These are phyloP conservation scores for Apolygus lucorum DNA, from an alignment of 1,140 invertebrate species.

Conservation along the genomic window DNA sequence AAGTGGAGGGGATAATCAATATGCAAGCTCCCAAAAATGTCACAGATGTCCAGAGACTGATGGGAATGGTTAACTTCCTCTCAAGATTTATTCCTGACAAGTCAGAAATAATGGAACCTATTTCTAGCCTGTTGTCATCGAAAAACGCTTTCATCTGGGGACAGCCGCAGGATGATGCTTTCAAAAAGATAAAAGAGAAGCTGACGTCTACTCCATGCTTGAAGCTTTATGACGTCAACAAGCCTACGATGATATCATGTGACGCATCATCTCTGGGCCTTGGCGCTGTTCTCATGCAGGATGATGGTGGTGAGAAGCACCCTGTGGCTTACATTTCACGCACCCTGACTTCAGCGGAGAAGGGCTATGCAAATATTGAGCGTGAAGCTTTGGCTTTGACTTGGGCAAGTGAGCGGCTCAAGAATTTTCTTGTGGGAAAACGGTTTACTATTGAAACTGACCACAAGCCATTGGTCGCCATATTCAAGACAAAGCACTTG, in stretches of 20 bases:
- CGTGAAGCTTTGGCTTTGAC: neutral
- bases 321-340: neutral
- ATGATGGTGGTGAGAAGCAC: too few relatives aligned
- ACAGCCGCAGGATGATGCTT: neutral
- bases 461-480: neutral
- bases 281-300: neutral
- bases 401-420: neutral
- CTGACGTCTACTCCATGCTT: constrained; percentile 32
- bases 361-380: constrained; percentile 1
- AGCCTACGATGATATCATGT: too few relatives aligned
- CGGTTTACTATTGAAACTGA: neutral
- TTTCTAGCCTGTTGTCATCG: neutral
- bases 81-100: neutral
- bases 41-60: neutral
- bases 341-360: neutral
- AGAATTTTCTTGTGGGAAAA: neutral
- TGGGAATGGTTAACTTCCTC: neutral
- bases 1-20: constrained; percentile 37
- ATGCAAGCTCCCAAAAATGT: constrained; percentile 24
- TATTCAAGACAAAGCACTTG: neutral
- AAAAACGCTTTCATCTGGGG: constrained; percentile 1
- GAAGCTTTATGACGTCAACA: too few relatives aligned
- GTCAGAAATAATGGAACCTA: neutral
- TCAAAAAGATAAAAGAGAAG: neutral
- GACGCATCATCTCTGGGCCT: constrained; percentile 33